phyloP scores from a whole-genome alignment of 2,888 invertebrate species.

The Diplolepis rosae region DNA sequence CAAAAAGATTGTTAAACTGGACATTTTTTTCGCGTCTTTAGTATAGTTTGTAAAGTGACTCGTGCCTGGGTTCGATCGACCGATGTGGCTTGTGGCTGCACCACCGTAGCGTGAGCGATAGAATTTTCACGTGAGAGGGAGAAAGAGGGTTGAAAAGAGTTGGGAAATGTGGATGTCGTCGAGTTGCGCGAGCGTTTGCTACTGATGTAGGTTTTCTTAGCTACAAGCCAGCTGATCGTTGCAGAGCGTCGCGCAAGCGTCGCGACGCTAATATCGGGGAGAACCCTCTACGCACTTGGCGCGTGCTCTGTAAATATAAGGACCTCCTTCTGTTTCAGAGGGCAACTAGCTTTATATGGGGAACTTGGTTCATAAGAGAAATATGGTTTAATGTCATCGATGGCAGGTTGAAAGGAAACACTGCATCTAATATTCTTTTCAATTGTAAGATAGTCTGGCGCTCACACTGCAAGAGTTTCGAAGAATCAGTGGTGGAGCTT shows the following conservation, averaged over 20 bases:
- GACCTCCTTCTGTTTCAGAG: background rate
- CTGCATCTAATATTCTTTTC: too few relatives aligned
- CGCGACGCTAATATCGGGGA: slow-evolving; percentile 46
- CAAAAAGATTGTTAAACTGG: background rate
- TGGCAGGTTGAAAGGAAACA: too few relatives aligned
- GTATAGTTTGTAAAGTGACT: background rate
- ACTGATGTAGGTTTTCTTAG: slow-evolving; percentile 52
- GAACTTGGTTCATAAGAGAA: too few relatives aligned
- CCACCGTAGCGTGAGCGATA: slow-evolving; percentile 17
- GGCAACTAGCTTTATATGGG: too few relatives aligned
- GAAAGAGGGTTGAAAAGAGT: slow-evolving; percentile 28
- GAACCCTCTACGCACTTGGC: background rate
- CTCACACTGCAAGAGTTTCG: too few relatives aligned
- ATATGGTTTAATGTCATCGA: too few relatives aligned
- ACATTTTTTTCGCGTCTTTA: background rate
- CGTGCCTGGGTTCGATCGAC: slow-evolving; percentile 22
- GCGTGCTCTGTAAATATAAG: slow-evolving; percentile 10
- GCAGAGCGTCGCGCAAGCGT: slow-evolving; percentile 69
- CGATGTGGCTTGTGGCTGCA: slow-evolving; percentile 32
- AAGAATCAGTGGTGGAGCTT: too few relatives aligned
- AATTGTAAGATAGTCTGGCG: too few relatives aligned
- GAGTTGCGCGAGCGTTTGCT: slow-evolving; percentile 53
- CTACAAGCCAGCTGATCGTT: slow-evolving; percentile 70
- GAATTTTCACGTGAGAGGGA: slow-evolving; percentile 23
- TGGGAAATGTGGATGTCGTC: slow-evolving; percentile 49